A percentile compares a stretch with the other conserved stretches of the same genome.
Conservation (phyloP, 2,888 invertebrate species). For the Micoletzkya japonica region DNA sequence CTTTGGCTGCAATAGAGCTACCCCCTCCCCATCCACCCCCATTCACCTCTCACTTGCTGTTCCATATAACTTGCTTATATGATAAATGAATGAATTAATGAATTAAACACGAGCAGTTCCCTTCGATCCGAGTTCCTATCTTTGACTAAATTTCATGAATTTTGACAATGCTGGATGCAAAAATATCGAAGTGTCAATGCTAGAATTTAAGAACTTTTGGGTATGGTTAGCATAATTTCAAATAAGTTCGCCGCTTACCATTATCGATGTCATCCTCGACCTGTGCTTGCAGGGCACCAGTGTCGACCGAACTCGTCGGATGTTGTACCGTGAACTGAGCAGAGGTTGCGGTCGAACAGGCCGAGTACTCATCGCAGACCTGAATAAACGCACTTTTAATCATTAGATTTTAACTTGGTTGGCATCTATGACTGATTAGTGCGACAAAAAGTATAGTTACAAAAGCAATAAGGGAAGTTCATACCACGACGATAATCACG, state of each 20-base stretch:
- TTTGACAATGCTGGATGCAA: too few relatives aligned
- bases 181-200: too few relatives aligned
- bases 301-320: neutral
- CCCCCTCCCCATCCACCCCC: neutral
- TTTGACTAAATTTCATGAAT: too few relatives aligned
- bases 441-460: neutral
- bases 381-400: neutral
- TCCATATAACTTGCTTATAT: neutral
- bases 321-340: neutral
- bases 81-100: neutral
- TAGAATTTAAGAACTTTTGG: too few relatives aligned
- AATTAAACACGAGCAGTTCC: too few relatives aligned
- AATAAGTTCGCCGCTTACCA: neutral
- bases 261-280: conserved; percentile 13
- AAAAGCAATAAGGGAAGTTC: neutral
- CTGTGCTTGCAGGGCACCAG: neutral
- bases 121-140: too few relatives aligned
- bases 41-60: neutral
- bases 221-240: too few relatives aligned
- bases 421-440: neutral
- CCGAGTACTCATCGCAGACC: conserved; percentile 14
- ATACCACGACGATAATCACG: neutral
- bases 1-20: neutral
- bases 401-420: neutral
- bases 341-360: neutral